Base-by-base conservation (phyloP, 2,888 invertebrate species). In the Drosophila mimetica region DNA sequence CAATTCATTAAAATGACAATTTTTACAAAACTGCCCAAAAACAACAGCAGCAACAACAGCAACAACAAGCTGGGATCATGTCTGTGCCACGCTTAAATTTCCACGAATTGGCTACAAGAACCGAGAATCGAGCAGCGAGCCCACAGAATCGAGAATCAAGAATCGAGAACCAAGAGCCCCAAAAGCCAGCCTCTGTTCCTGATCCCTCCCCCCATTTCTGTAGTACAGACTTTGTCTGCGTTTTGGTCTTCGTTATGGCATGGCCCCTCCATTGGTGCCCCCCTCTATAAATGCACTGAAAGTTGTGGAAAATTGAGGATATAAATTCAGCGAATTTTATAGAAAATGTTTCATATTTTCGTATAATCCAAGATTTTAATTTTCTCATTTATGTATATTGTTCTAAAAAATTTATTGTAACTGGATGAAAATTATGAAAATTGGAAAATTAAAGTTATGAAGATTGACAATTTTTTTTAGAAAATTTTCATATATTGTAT, bases 1-100 rank as follows among this genome's bases (percentile, higher is more conserved):
- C 90, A 90, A 90, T 90, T 90, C 90, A 90, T 90, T 90, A 90
- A 90, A 90, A 89, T 90, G 90, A 90, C 90, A 90, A 90, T 90
- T 90, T 83, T 89, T 86, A 89, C 87, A 89, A 90, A 90, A 89
- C 85, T 89, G 80, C 80, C 86, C 82, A 84, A 82, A 81, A 82
- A 74, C 79, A 82, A 81, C 85, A 80, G 74, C 76, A 71, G 48
- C 67, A 74, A 54, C 50, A 71, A 41, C 73, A 76, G 72, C 77
- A 77, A 76, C 72, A 76, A 82, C 88, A 78, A 79, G 77, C 77
- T 71, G 79, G 71, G 75, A 81, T 74, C 83, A 86, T 75, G 83
- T 78, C 76, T 76, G 84, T 74, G 88, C 87, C 81, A 78, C 80
- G 75, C 82, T 79, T 83, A 79, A 76, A 79, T 86, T 90, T 90